A percentile compares a stretch with the other conserved stretches of the same genome.
These are phyloP conservation scores for Plebejus argus DNA, from an alignment of 2,888 invertebrate species.

Conservation along the genomic window DNA sequence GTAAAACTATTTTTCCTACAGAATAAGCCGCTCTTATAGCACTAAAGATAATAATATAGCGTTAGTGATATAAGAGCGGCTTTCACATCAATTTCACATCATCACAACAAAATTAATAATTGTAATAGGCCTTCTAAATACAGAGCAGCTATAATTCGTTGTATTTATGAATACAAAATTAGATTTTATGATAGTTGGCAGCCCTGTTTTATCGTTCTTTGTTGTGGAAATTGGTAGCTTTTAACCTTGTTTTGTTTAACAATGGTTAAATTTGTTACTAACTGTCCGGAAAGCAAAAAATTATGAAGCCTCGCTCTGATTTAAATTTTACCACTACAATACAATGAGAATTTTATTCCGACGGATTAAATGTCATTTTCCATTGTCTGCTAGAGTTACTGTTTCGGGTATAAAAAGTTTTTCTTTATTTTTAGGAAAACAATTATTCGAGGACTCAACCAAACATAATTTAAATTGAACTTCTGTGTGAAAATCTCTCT, in stretches of 20 bases:
- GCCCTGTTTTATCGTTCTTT: conserved; percentile 63
- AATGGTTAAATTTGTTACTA: conserved; percentile 35
- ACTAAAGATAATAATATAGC: background rate
- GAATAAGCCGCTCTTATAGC: background rate
- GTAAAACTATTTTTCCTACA: background rate
- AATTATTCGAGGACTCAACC: background rate
- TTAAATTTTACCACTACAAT: conserved; percentile 17
- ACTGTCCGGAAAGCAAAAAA: conserved; percentile 32
- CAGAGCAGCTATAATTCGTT: background rate
- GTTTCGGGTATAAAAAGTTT: conserved; percentile 12
- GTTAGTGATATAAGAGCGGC: too few species aligned
- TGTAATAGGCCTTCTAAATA: background rate
- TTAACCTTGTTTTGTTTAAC: conserved; percentile 42
- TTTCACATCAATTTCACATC: background rate
- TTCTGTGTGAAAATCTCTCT: too few species aligned
- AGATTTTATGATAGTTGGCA: conserved; percentile 21
- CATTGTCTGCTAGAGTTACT: conserved; percentile 1
- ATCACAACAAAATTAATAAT: background rate
- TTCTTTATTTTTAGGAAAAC: background rate
- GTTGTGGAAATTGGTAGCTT: conserved; percentile 55
- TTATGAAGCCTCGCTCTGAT: conserved; percentile 26
- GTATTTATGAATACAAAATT: background rate
- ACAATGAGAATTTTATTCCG: background rate
- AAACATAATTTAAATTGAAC: background rate
- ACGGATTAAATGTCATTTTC: conserved; percentile 24